Evolutionary conservation across 1,140 invertebrate genomes (phyloP), one percentile per base, ranked within the genome.

Genomic region (Stegodyphus dumicola): DNA sequence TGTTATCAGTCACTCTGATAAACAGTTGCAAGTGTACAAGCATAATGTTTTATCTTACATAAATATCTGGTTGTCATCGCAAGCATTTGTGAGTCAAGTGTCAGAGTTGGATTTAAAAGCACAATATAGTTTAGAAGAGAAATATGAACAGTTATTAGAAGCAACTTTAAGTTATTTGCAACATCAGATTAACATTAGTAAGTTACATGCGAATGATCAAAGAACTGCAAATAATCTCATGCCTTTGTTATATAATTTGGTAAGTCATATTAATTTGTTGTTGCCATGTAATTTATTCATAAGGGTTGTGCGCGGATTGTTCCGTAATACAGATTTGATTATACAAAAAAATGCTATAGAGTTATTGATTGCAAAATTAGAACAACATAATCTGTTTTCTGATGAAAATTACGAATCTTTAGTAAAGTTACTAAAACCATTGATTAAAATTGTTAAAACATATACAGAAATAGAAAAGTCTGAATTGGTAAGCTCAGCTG

Each of bases 311-410:
- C 92, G 93, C 78, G 92, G 93, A 2, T 91, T 97, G 60, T 89
- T 97, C 87, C 90, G 92, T 15, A 94, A 96, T 88, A 92, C 93
- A 18, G 88, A 95, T 13, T 88, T 93, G 1, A 92, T 93, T 4
- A 94, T 98, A 2, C 92, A 94, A 88, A 93, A 94, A 74, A 95
- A 96, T 90, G 93, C 95, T 0, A 92, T 98, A 90, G 96, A 98
- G 88, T 89, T 98, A 48, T 90, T 98, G 0, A 96, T 96, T 88
- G 92, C 92, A 17, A 95, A 96, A 90, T 90, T 98, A 6, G 64
- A 79, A 49, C 51, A 77, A 67, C 92, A 93, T 56, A 92, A 93
- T 77, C 52, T 60, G 48, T 93, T 93, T 70, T 89, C 91, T 15
- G 79, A 87, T 51, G 77, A 87, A 52, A 87, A 90, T 88, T 86